Evolutionary conservation across 2,888 invertebrate species (phyloP), one percentile per base, ranked within the genome.

Genomic region (Octonoba sinensis): DNA sequence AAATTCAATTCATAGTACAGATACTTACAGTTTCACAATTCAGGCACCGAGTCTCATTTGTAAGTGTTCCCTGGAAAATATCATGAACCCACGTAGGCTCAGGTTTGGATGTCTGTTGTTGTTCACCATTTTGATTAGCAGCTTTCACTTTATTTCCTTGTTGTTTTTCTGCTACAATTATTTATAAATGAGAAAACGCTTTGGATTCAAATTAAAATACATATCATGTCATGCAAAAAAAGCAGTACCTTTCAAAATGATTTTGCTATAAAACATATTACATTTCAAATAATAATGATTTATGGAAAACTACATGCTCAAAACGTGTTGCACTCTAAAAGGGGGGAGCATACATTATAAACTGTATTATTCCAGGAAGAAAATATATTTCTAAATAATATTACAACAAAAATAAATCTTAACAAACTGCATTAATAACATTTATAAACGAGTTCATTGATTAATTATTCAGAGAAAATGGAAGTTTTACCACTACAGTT

Each of bases 71-170:
- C 91, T 99, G 99, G 90, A 99, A 99, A 88, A 99, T 98, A 90
- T 99, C 99, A 88, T 99, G 99, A 83, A 99, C 98, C 99, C 99
- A 99, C 0, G 99, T 99, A 67, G 96, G 95, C 87, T 97, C 96
- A 0, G 93, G 90, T 88, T 91, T 92, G 86, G 86, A 85, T 77
- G 72, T 57, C 64, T 65, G 75, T 77, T 74, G 64, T 44, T 59
- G 76, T 20, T 79, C 81, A 6, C 76, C 82, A 78, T 82, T 82
- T 67, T 82, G 84, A 70, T 69, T 83, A 64, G 57, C 75, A 44
- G 81, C 79, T 24, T 77, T 75, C 77, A 75, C 84, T 44, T 77
- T 46, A 66, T 71, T 84, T 46, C 83, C 86, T 85, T 93, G 93
- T 87, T 93, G 91, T 89, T 94, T 94, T 86, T 93, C 93, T 93